Conservation (phyloP, 2,113 vertebrate species). For the chimpanzee (Pan troglodytes) region NHGRI_mPanTro3-v2.1_pri NC_086015.1:116415501-116416000, state of each 20-base stretch:
- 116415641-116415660: neutral
- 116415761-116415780: neutral
- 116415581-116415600: neutral
- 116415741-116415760: neutral
- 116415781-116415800: neutral
- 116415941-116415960: neutral
- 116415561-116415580: neutral
- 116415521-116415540: neutral
- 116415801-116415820: neutral
- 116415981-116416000: slow-evolving; percentile 12
- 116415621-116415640: neutral
- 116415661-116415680: neutral
- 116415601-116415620: neutral
- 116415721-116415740: neutral
- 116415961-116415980: neutral
- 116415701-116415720: neutral
- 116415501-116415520: neutral
- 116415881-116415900: neutral
- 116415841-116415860: neutral
- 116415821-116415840: neutral
- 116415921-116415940: neutral
- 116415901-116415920: neutral
- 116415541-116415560: neutral
- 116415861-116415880: neutral
- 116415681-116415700: neutral